These are phyloP conservation scores for Phasia obesa DNA, from an alignment of 2,888 invertebrate genomes.

Conservation along the genomic window DNA sequence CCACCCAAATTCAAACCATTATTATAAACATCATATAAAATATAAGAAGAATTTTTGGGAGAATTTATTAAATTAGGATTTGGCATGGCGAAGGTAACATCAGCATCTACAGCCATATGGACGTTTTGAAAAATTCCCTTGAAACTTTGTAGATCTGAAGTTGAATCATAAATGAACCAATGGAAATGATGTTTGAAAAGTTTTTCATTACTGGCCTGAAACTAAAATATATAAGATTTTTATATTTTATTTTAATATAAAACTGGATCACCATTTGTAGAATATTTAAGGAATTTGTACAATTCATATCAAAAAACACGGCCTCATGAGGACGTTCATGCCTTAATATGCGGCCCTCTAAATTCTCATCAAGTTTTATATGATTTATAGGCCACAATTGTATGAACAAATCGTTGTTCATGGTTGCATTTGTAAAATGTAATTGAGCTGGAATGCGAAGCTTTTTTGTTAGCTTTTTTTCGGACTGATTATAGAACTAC, in stretches of 20 bases:
- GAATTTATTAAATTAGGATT: not conserved
- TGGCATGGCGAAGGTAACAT: constrained; percentile 75
- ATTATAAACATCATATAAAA: constrained; percentile 80
- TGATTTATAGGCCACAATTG: constrained; percentile 57
- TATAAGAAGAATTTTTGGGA: constrained; percentile 52
- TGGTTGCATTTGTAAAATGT: constrained; percentile 28
- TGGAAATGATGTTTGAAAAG: constrained; percentile 77
- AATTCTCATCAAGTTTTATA: not conserved
- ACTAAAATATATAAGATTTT: not conserved
- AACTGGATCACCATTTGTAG: constrained; percentile 27
- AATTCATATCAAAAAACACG: constrained; percentile 57
- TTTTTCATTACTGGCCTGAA: constrained; percentile 75
- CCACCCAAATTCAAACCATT: constrained; percentile 80
- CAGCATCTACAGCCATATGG: constrained; percentile 79
- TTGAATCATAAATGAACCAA: constrained; percentile 77
- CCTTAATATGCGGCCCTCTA: constrained; percentile 15
- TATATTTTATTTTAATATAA: not conserved
- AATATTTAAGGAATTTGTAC: constrained; percentile 39
- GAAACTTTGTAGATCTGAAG: constrained; percentile 66
- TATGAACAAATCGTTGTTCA: constrained; percentile 42
- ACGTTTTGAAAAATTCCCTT: constrained; percentile 73
- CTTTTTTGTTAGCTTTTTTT: not conserved
- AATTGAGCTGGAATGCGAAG: constrained; percentile 44
- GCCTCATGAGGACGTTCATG: constrained; percentile 24
- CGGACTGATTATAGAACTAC: not conserved